phyloP scores from a whole-genome alignment of 2,113 vertebrate genomes.

The Chionodraco myersi region DNA sequence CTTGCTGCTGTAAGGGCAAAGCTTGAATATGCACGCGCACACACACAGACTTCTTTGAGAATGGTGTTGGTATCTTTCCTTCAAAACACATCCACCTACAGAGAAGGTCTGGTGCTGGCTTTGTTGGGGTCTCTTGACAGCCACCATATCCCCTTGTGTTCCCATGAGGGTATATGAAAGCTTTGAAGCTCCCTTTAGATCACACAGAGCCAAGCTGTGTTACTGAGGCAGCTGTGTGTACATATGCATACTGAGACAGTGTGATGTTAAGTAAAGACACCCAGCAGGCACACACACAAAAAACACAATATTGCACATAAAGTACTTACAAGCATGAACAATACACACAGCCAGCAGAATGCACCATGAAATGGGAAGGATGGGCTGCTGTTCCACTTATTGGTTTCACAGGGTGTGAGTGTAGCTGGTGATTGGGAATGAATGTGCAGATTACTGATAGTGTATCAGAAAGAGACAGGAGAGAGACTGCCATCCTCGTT shows the following conservation, averaged over 20 bases:
- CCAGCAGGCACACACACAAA: constrained; percentile 59
- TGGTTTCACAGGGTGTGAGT: constrained; percentile 47
- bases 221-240: constrained; percentile 68
- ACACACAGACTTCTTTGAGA: background rate
- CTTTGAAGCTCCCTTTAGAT: constrained; percentile 44
- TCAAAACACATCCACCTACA: constrained; percentile 40
- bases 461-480: constrained; percentile 5
- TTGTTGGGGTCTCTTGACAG: constrained; percentile 52
- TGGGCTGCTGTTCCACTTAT: constrained; percentile 51
- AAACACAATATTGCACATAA: constrained; percentile 43
- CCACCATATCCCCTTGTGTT: constrained; percentile 32
- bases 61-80: constrained; percentile 25
- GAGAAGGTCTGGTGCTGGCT: constrained; percentile 36
- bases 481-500: constrained; percentile 7
- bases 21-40: constrained; percentile 30
- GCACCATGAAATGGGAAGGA: constrained; percentile 60
- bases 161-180: constrained; percentile 60
- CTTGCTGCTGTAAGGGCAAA: constrained; percentile 57
- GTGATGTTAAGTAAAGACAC: constrained; percentile 65
- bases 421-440: constrained; percentile 14
- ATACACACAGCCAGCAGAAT: constrained; percentile 41
- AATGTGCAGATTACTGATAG: background rate
- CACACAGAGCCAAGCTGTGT: constrained; percentile 47
- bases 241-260: constrained; percentile 66
- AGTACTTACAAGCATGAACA: constrained; percentile 43